Evolutionary conservation across 2,113 vertebrate species (phyloP), one percentile per base, ranked within the genome.

Genomic region (Cebus imitator): DNA sequence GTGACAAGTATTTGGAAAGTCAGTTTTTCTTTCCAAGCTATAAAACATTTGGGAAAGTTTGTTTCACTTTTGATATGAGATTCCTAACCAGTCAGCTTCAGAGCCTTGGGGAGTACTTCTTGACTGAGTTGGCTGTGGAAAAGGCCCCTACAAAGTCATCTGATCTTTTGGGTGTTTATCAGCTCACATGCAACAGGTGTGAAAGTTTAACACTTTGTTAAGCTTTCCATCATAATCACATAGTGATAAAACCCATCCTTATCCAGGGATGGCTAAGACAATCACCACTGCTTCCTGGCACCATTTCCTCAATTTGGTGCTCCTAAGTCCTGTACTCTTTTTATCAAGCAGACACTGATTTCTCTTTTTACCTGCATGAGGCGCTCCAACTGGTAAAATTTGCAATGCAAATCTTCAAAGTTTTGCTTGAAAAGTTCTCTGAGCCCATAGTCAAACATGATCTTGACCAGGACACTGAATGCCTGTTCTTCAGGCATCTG

Each of bases 381-480:
- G 95, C 99, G 99, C 97, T 99, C 99, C 98, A 99, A 99, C 96
- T 99, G 99, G 97, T 99, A 99, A 98, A 99, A 99, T 97, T 99
- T 99, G 99, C 99, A 99, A 98, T 99, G 99, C 95, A 99, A 99
- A 99, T 99, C 99, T 98, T 99, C 99, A 99, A 99, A 99, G 97
- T 99, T 99, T 98, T 99, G 99, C 98, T 99, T 99, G 99, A 99
- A 99, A 98, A 99, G 99, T 98, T 99, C 99, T 99, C 99, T 99
- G 99, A 99, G 99, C 97, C 99, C 99, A 25, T 99, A 99, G 97
- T 99, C 99, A 98, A 99, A 99, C 99, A 99, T 99, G 98, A 99
- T 99, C 99, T 99, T 99, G 97, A 99, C 99, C 98, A 99, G 99
- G 96, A 99, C 99, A 96, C 99, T 99, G 98, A 99, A 99, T 9